A percentile compares a stretch with the other conserved stretches of the same genome.
Evolutionary conservation across 2,797 vertebrate species (phyloP).

Genomic region (Anguilla obscura): DNA sequence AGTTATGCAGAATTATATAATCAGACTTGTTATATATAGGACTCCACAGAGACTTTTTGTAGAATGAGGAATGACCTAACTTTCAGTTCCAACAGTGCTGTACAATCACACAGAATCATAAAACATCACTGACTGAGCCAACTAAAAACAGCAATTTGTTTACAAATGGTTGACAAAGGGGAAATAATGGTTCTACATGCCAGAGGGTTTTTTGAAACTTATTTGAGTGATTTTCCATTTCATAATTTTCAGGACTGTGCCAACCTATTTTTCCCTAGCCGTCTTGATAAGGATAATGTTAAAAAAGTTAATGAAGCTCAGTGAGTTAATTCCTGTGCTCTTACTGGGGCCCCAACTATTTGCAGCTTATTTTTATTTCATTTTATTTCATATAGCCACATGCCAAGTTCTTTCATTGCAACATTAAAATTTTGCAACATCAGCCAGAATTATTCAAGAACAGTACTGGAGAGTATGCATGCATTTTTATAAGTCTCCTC

Average conservation of each 20-base stretch:
- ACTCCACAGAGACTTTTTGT: constrained; percentile 32
- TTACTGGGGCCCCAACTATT: constrained; percentile 65
- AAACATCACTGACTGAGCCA: constrained; percentile 57
- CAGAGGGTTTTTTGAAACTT: constrained; percentile 68
- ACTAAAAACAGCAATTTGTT: constrained; percentile 74
- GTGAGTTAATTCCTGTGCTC: constrained; percentile 74
- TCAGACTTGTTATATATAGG: constrained; percentile 36
- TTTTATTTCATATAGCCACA: constrained; percentile 45
- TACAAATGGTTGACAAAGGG: constrained; percentile 73
- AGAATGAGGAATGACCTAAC: background rate
- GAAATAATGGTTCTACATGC: constrained; percentile 73
- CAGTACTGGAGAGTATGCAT: background rate
- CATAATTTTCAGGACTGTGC: constrained; percentile 69
- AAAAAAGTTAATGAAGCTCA: constrained; percentile 78
- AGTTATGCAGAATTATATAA: constrained; percentile 43
- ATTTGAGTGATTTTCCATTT: constrained; percentile 76
- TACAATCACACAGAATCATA: constrained; percentile 58
- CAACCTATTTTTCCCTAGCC: constrained; percentile 66
- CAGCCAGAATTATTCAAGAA: background rate
- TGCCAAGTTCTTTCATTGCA: constrained; percentile 56
- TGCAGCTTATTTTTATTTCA: background rate
- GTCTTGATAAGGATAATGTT: constrained; percentile 71
- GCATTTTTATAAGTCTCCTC: background rate
- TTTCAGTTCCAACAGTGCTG: constrained; percentile 48
- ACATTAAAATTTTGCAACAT: constrained; percentile 36